These are phyloP conservation scores for Anodontia alba DNA, from an alignment of 2,888 invertebrate species.

Conservation along the genomic window DNA sequence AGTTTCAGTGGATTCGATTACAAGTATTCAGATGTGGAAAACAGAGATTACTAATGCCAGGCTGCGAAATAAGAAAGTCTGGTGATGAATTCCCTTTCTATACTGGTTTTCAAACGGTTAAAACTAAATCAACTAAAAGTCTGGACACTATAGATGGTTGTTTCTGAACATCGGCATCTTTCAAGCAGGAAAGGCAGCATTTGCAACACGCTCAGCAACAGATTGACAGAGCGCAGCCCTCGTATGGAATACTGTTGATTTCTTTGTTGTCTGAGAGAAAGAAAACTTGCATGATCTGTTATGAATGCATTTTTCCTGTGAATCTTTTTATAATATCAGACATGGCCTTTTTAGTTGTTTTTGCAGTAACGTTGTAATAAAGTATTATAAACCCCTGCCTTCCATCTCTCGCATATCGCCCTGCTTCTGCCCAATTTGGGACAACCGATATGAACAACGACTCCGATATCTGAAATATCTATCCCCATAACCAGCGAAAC, in stretches of 20 bases:
- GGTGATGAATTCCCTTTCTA: too few relatives aligned
- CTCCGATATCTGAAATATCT: constrained; percentile 42
- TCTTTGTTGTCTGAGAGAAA: neutral
- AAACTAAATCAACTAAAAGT: too few relatives aligned
- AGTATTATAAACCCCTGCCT: constrained; percentile 27
- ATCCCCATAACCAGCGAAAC: constrained; percentile 57
- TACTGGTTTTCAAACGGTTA: too few relatives aligned
- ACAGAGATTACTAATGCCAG: too few relatives aligned
- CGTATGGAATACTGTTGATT: neutral
- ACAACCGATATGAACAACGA: constrained; percentile 42
- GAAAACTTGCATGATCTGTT: constrained; percentile 17
- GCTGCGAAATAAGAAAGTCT: too few relatives aligned
- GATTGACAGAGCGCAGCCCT: neutral
- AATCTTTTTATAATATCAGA: constrained; percentile 12
- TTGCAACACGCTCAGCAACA: constrained; percentile 3
- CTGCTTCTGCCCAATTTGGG: constrained; percentile 51
- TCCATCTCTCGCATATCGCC: constrained; percentile 37
- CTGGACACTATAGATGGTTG: neutral
- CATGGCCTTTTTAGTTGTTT: constrained; percentile 35
- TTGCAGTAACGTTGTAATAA: constrained; percentile 35
- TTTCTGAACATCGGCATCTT: neutral
- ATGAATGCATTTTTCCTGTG: constrained; percentile 5
- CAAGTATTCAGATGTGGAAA: too few relatives aligned
- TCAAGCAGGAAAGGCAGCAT: constrained; percentile 6
- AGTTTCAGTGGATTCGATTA: too few relatives aligned